Evolutionary conservation across 1,140 invertebrate genomes (phyloP), one percentile per base, ranked within the genome.

Genomic region (Drosophila paulistorum): DNA sequence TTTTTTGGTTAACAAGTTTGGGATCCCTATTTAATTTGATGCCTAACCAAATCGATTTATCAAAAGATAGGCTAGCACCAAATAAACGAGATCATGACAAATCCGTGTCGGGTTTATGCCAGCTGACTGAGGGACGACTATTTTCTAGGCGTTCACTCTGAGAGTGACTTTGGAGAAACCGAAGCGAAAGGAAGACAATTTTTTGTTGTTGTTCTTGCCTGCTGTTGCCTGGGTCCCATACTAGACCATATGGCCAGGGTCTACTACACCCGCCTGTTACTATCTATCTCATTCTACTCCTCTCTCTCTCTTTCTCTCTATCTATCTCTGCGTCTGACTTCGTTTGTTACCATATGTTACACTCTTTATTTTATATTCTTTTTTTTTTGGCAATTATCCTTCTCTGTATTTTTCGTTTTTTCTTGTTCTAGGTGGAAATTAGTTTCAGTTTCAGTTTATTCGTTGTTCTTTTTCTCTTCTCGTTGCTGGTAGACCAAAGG

Each of bases 381-480:
- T 33, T 62, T 11, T 23, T 62, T 63, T 63, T 26, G 39, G 61
- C 61, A 63, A 45, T 63, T 63, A 63, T 63, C 61, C 61, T 63
- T 63, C 42, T 63, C 42, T 62, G n/a, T 42, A 6, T 26, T 61
- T 42, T 42, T 62, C 10, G 42, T 23, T 62, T 62, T 42, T 4
- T 37, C 20, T 45, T 62, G 17, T 14, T 48, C 39, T 62, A 41
- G 37, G 39, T 42, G 20, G 39, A 42, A 63, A 63, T 42, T 48
- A 42, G 42, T 48, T 63, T 63, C 61, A 63, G 61, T 63, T 63
- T 59, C 45, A 51, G 17, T 51, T 39, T 39, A 51, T 51, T 23
- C 35, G 13, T 35, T 17, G 11, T 39, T n/a, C 3, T 20, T 37
- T 20, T 20, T 20, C 14, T 35, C 14, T 58, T 11, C 9, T 10